phyloP scores from a whole-genome alignment of 2,113 vertebrate genomes.

The Protobothrops flavoviridis region DNA sequence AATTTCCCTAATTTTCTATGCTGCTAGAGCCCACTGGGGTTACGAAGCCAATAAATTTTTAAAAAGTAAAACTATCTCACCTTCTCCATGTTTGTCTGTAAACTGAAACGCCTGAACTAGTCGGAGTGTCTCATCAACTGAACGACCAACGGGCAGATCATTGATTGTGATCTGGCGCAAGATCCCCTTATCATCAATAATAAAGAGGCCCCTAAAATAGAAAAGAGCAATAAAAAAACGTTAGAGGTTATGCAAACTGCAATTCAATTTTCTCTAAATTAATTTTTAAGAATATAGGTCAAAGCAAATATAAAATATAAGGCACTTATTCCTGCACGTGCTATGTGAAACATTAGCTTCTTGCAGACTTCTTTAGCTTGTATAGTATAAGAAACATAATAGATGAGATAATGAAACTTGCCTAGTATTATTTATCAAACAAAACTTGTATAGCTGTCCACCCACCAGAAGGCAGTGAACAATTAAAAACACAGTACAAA shows the following conservation, averaged over 20 bases:
- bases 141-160: constrained; percentile 97
- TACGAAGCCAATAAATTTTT: background rate
- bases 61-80: constrained; percentile 65
- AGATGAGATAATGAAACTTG: background rate
- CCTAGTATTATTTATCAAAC: background rate
- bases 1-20: background rate
- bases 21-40: background rate
- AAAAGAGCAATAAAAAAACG: background rate
- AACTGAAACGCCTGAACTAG: constrained; percentile 98
- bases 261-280: background rate
- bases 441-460: background rate
- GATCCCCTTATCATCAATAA: constrained; percentile 92
- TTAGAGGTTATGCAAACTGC: background rate
- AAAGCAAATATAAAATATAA: background rate
- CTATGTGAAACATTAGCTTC: background rate
- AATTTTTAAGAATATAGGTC: background rate
- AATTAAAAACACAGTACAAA: background rate
- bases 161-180: constrained; percentile 98
- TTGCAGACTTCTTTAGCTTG: background rate
- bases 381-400: background rate
- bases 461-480: background rate
- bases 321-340: background rate
- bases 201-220: constrained; percentile 87
- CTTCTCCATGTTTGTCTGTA: constrained; percentile 96
- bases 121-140: constrained; percentile 90